Conservation (phyloP, 2,888 invertebrate genomes). For the Zygogramma bicolorata region DNA sequence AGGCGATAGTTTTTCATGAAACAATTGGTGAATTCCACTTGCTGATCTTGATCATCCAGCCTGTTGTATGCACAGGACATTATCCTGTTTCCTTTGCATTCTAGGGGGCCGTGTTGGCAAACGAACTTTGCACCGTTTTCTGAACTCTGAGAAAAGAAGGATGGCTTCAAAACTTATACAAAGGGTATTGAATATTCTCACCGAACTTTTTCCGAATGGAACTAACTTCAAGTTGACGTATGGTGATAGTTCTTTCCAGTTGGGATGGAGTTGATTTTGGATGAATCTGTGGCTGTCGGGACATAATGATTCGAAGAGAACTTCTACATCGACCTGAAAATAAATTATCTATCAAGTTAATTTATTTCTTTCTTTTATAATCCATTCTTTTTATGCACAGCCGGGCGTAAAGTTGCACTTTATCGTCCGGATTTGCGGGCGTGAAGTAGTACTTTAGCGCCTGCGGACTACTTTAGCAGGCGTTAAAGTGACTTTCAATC, state of each 20-base stretch:
- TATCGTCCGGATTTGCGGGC: too few species aligned
- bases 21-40: conserved; percentile 62
- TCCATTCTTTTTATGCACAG: too few species aligned
- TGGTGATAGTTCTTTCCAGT: conserved; percentile 67
- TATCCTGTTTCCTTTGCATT: conserved; percentile 74
- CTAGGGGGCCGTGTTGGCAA: conserved; percentile 75
- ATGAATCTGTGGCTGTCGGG: conserved; percentile 74
- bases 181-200: conserved; percentile 58
- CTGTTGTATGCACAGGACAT: conserved; percentile 72
- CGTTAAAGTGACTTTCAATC: too few species aligned
- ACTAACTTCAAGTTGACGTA: conserved; percentile 70
- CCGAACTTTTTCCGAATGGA: conserved; percentile 76
- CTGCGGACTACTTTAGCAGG: too few species aligned
- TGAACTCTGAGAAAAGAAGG: conserved; percentile 51
- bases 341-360: conserved; percentile 9
- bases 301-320: conserved; percentile 74
- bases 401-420: too few species aligned
- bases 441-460: too few species aligned
- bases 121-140: conserved; percentile 53
- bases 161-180: background rate
- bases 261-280: conserved; percentile 69
- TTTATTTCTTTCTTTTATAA: too few species aligned
- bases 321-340: conserved; percentile 69
- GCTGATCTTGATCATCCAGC: conserved; percentile 61
- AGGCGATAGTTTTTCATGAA: conserved; percentile 59